phyloP scores from a whole-genome alignment of 2,797 vertebrate species.

The Hypotaenidia philippensis region DNA sequence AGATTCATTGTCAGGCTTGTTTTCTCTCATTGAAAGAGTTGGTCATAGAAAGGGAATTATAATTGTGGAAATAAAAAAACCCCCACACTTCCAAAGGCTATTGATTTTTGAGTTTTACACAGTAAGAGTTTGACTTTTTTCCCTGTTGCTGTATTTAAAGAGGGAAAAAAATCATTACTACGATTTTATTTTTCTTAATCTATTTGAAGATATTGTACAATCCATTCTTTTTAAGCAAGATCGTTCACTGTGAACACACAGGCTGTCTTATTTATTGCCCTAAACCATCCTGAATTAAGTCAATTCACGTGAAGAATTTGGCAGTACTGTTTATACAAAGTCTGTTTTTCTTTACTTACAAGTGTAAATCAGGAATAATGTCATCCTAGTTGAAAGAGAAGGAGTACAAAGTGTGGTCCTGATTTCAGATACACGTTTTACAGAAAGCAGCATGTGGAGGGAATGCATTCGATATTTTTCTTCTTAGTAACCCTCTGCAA shows the following conservation, averaged over 20 bases:
- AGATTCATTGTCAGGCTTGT: background rate
- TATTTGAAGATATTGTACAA: background rate
- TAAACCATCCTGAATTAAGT: conserved; percentile 17
- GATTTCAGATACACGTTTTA: background rate
- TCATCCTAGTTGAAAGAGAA: background rate
- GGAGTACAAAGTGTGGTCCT: background rate
- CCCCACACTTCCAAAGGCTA: background rate
- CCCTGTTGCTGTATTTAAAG: background rate
- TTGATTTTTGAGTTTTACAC: background rate
- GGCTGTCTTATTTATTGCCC: background rate
- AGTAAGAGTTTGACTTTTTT: background rate
- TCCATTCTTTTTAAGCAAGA: background rate
- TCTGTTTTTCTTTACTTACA: background rate
- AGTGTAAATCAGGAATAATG: background rate
- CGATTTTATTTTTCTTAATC: background rate
- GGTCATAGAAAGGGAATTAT: background rate
- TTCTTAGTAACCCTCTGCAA: background rate
- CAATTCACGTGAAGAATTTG: conserved; percentile 5
- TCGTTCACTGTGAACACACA: background rate
- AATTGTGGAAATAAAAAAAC: background rate
- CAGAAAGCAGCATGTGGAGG: background rate
- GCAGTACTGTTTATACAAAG: background rate
- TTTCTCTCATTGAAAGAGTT: background rate
- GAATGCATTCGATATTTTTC: background rate
- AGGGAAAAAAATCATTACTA: background rate